Evolutionary conservation across 2,113 vertebrate genomes (phyloP).

Genomic region (Sinocyclocheilus anophthalmus): DNA sequence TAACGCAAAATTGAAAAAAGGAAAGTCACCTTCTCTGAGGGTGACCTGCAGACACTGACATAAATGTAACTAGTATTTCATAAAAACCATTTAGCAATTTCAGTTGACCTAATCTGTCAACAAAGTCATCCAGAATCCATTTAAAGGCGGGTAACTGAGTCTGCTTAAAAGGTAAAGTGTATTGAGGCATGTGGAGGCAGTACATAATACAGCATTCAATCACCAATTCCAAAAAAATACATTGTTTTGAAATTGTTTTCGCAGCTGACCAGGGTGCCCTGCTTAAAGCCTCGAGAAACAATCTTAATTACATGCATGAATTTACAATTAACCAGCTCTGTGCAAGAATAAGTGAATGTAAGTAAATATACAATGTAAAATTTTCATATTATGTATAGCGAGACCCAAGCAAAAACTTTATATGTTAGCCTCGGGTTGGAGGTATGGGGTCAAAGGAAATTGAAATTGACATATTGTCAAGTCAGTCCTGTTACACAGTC

Average conservation of each 20-base stretch:
- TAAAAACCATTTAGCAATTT: constrained; percentile 28
- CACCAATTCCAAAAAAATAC: neutral
- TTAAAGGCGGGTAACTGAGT: constrained; percentile 34
- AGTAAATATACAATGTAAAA: too few relatives aligned
- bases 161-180: constrained; percentile 32
- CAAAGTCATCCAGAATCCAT: constrained; percentile 33
- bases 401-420: neutral
- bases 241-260: neutral
- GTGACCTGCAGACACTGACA: neutral
- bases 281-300: neutral
- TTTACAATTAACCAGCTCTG: neutral
- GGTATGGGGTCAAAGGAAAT: constrained; percentile 2
- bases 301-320: neutral
- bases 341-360: too few relatives aligned
- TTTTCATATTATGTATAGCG: neutral
- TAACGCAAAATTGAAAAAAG: neutral
- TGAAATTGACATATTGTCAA: constrained; percentile 54
- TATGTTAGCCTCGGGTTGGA: neutral
- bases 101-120: constrained; percentile 28
- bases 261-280: neutral
- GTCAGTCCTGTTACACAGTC: constrained; percentile 51
- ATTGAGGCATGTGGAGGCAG: constrained; percentile 30
- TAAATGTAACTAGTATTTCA: neutral
- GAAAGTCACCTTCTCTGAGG: constrained; percentile 2
- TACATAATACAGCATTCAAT: neutral